Percentiles rank a stretch among this genome's conserved stretches.
These are phyloP conservation scores for Coenonympha arcania DNA, from an alignment of 2,888 invertebrate genomes.

Conservation along the genomic window DNA sequence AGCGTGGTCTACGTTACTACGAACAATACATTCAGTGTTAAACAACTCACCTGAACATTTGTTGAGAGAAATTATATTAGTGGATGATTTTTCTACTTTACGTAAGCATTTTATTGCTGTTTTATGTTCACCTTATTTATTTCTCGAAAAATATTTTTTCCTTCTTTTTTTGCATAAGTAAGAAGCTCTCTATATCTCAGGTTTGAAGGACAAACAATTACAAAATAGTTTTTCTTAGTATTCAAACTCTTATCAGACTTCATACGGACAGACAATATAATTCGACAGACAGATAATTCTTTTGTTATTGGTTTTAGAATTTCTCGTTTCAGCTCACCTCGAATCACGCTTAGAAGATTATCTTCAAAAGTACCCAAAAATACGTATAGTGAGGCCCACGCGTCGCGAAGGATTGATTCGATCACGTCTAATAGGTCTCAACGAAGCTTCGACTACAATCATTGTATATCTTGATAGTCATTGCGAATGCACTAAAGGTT, in stretches of 20 bases:
- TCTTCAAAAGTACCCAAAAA: constrained; percentile 85
- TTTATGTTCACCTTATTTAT: too few species aligned
- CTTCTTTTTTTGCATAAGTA: too few species aligned
- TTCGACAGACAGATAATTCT: too few species aligned
- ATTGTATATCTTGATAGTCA: constrained; percentile 97
- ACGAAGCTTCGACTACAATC: constrained; percentile 82
- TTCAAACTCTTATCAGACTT: too few species aligned
- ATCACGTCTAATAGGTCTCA: constrained; percentile 88
- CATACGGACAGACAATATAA: too few species aligned
- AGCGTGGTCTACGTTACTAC: constrained; percentile 94
- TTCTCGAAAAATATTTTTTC: too few species aligned
- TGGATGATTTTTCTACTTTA: constrained; percentile 95
- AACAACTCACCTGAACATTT: constrained; percentile 89
- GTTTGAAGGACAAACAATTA: too few species aligned
- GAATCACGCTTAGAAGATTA: constrained; percentile 89
- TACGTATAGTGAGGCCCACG: constrained; percentile 85
- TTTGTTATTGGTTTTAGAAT: too few species aligned
- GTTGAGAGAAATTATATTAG: constrained; percentile 91
- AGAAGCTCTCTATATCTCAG: too few species aligned
- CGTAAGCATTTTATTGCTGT: too few species aligned
- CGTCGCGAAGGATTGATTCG: constrained; percentile 95
- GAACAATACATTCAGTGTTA: constrained; percentile 95
- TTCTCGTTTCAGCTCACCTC: constrained; percentile 80
- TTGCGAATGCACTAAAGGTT: constrained; percentile 92
- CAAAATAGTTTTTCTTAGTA: too few species aligned